phyloP scores from a whole-genome alignment of 2,888 invertebrate species.

The Drosophila subsilvestris region DNA sequence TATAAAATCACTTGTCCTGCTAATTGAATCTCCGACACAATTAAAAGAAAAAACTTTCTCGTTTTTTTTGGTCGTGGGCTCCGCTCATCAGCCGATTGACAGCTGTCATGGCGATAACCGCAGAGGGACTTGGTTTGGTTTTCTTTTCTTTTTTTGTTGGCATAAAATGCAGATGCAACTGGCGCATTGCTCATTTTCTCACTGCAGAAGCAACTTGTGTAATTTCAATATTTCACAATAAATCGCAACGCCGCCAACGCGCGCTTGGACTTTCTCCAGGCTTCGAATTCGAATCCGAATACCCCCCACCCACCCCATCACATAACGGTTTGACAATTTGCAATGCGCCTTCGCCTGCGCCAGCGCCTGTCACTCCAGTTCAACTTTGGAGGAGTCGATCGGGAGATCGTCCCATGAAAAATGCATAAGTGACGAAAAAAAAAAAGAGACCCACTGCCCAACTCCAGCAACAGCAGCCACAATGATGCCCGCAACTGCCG shows the following conservation, averaged over 20 bases:
- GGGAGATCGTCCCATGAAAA: constrained; percentile 60
- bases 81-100: constrained; percentile 58
- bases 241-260: constrained; percentile 75
- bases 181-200: constrained; percentile 74
- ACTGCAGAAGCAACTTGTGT: constrained; percentile 58
- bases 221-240: constrained; percentile 78
- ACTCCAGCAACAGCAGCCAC: constrained; percentile 20
- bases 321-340: constrained; percentile 78
- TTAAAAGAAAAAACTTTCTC: constrained; percentile 69
- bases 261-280: constrained; percentile 29
- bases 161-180: constrained; percentile 74
- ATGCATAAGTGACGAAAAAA: constrained; percentile 63
- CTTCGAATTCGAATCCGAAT: constrained; percentile 20
- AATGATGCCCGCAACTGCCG: constrained; percentile 55
- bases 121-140: constrained; percentile 58
- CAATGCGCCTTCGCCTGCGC: constrained; percentile 52
- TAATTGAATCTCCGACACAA: constrained; percentile 68
- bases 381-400: constrained; percentile 22
- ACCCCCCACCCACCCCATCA: constrained; percentile 49
- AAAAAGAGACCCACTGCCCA: constrained; percentile 21
- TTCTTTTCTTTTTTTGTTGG: constrained; percentile 32
- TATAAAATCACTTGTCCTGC: constrained; percentile 76
- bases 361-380: constrained; percentile 44
- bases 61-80: constrained; percentile 1
- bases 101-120: constrained; percentile 80